phyloP scores from a whole-genome alignment of 64 coral and sea anemone genomes.

The Pachyseris speciosa region DNA sequence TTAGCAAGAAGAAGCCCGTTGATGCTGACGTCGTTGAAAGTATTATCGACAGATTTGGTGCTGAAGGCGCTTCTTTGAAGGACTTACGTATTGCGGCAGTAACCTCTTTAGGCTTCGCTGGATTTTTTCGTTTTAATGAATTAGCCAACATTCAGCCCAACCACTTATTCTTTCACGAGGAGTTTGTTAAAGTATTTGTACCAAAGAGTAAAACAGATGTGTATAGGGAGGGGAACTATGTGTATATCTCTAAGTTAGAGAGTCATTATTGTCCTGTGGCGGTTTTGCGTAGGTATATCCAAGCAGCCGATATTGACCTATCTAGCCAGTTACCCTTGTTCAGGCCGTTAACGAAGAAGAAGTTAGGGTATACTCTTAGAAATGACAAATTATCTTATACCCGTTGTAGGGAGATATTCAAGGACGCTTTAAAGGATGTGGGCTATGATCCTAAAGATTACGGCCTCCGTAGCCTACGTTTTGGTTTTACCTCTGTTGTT shows the following conservation, averaged over 20 bases:
- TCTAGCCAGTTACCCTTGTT: background rate
- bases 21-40: background rate
- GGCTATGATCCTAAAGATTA: background rate
- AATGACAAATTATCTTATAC: conserved; percentile 34
- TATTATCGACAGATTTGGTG: conserved; percentile 4
- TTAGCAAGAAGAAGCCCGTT: background rate
- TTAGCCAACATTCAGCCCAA: background rate
- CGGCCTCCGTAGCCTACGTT: conserved; percentile 17
- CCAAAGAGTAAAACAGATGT: conserved; percentile 28
- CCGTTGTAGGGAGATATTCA: conserved; percentile 32
- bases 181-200: conserved; percentile 30
- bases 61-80: background rate
- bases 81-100: conserved; percentile 17
- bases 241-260: conserved; percentile 25
- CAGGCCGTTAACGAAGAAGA: background rate
- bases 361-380: background rate
- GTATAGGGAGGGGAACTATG: conserved; percentile 38
- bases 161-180: background rate
- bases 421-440: background rate
- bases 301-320: background rate
- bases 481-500: background rate
- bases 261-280: conserved; percentile 25
- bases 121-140: conserved; percentile 36
- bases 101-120: conserved; percentile 2
- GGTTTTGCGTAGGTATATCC: conserved; percentile 27